Percentiles rank a stretch among this genome's conserved stretches.
These are phyloP conservation scores for Xestia rhomboidea DNA, from an alignment of 2,888 invertebrate species.

Conservation along the genomic window DNA sequence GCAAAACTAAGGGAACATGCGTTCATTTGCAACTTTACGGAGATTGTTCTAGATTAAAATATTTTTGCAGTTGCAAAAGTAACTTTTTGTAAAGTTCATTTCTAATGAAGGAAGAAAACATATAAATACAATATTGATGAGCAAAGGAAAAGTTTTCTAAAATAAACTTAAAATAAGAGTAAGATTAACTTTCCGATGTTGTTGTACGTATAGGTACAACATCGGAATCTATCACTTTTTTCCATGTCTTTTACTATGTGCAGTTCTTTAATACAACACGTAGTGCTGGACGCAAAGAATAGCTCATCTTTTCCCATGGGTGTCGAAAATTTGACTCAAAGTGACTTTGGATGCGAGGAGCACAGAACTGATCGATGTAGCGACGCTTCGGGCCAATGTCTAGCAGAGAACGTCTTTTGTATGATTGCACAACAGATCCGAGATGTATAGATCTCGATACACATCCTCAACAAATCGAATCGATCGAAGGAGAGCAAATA, in stretches of 20 bases:
- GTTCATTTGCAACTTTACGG: background rate
- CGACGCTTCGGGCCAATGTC: background rate
- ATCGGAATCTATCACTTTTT: too few species aligned
- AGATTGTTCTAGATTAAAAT: background rate
- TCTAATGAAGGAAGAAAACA: background rate
- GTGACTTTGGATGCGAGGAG: background rate
- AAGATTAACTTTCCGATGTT: too few species aligned
- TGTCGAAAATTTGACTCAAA: background rate
- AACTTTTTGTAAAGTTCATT: background rate
- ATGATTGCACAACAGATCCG: background rate
- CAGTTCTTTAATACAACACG: too few species aligned
- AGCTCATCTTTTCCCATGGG: background rate
- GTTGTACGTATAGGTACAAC: too few species aligned
- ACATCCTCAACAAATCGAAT: background rate
- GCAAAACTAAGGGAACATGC: background rate
- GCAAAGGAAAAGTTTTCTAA: background rate
- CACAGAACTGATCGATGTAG: background rate
- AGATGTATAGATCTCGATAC: background rate
- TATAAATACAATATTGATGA: background rate
- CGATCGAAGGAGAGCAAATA: conserved; percentile 15
- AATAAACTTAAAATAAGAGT: too few species aligned
- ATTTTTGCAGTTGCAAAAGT: background rate
- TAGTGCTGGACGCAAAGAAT: background rate
- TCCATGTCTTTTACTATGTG: too few species aligned
- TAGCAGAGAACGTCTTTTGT: background rate